A percentile compares a stretch with the other conserved stretches of the same genome.
Conservation (phyloP, 2,113 vertebrate genomes). For the Rutilus rutilus region DNA sequence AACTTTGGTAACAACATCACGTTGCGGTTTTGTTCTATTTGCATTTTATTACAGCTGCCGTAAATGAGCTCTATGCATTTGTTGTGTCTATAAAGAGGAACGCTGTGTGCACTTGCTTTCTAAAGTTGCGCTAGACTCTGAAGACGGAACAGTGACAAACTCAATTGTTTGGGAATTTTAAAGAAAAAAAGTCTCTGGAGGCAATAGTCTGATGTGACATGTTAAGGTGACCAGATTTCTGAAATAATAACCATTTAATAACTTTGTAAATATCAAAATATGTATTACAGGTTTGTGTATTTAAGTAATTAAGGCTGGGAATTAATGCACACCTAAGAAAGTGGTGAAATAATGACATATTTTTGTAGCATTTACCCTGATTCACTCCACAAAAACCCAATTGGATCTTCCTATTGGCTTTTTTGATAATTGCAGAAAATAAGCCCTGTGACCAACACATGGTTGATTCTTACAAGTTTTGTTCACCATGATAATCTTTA, state of each 20-base stretch:
- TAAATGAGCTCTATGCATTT: constrained; percentile 17
- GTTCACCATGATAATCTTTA: too few relatives aligned
- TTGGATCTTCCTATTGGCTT: too few relatives aligned
- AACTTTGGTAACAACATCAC: background rate
- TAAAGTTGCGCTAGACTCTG: constrained; percentile 33
- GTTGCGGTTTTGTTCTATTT: constrained; percentile 3
- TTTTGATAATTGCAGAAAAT: too few relatives aligned
- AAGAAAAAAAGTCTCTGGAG: background rate
- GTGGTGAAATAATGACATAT: too few relatives aligned
- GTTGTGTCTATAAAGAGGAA: constrained; percentile 31
- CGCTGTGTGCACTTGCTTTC: constrained; percentile 26
- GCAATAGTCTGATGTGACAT: background rate
- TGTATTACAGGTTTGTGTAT: background rate
- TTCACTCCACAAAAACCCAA: too few relatives aligned
- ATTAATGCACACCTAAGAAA: background rate
- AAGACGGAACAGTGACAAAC: background rate
- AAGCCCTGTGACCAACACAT: too few relatives aligned
- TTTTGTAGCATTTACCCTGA: too few relatives aligned
- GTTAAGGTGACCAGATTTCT: background rate
- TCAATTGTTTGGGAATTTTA: constrained; percentile 20
- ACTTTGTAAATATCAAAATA: background rate
- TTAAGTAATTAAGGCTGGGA: background rate
- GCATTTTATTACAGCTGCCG: constrained; percentile 18
- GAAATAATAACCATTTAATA: background rate
- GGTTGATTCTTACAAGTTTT: too few relatives aligned